phyloP scores from a whole-genome alignment of 2,888 invertebrate species.

The Drosophila parthenogenetica region DNA sequence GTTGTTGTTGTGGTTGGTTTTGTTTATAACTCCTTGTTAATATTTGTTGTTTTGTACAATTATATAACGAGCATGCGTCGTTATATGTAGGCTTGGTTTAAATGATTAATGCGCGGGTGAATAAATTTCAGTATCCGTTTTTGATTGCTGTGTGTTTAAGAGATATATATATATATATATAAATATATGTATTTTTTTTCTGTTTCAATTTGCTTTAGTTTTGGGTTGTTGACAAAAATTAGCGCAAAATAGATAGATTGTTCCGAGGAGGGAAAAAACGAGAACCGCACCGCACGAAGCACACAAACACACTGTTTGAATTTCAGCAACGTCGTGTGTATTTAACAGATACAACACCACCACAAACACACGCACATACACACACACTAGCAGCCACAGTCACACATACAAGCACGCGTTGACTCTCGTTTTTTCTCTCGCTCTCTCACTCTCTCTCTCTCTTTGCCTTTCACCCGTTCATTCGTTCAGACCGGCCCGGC shows the following conservation, averaged over 20 bases:
- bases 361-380: conserved; percentile 17
- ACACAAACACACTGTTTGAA: conserved; percentile 82
- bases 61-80: conserved; percentile 74
- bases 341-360: conserved; percentile 70
- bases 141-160: conserved; percentile 72
- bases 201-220: conserved; percentile 15
- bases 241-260: conserved; percentile 71
- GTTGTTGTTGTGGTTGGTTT: conserved; percentile 51
- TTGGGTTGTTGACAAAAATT: conserved; percentile 76
- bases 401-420: conserved; percentile 27
- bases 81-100: conserved; percentile 64
- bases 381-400: conserved; percentile 8
- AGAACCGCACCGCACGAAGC: conserved; percentile 82
- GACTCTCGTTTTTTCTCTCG: conserved; percentile 50
- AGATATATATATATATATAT: conserved; percentile 35
- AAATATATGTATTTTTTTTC: conserved; percentile 14
- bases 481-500: conserved; percentile 47
- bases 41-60: conserved; percentile 59
- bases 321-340: conserved; percentile 75
- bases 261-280: conserved; percentile 64
- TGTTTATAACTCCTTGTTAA: conserved; percentile 47
- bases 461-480: conserved; percentile 21
- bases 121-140: conserved; percentile 50
- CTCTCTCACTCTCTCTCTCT: conserved; percentile 20
- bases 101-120: conserved; percentile 59